Base-by-base conservation (phyloP, 2,888 invertebrate species). In the Capitulum mitella region DNA sequence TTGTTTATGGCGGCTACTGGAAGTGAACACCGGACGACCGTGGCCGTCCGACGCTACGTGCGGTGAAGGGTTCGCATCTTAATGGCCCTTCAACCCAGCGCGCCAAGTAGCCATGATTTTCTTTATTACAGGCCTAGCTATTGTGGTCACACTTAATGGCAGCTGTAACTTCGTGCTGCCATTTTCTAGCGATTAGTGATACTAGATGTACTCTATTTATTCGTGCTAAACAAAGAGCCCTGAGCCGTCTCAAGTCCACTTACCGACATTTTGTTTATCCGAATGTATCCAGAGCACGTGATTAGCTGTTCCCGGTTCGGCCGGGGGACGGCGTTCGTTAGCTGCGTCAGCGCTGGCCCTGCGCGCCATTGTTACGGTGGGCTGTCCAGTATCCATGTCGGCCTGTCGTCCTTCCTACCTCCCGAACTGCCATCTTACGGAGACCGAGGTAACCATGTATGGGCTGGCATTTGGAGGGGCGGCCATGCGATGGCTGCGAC, bases 211-310 rank as follows among this genome's bases (percentile, higher is more conserved):
- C 37, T 10, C 26, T 10, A 3, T 70, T 70, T 70, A 37, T 40
- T 19, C 37, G 40, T 8, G 26, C 34, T 26, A 37, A 26, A 64
- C 64, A 64, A 12, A 64, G 64, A 64, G 34, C 34, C 22, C 34
- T 37, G 70, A 37, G 40, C 10, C 70, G 70, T 37, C 70, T 26
- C 22, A 37, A 22, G 37, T 70, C 70, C 70, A 70, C 22, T 70
- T 70, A 40, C 40, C 70, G 70, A 70, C 70, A 70, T 70, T 70
- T 70, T 70, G 70, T 70, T 70, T 22, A 40, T 29, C 12, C 64
- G 40, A 29, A 58, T 58, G 58, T 58, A n/a, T 29, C 58, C 58
- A 29, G 29, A 22, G 58, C 58, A n/a, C 29, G 58, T 58, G 58
- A 58, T 58, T 29, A 58, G 58, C 19, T 22, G 22, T 51, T 5